These are phyloP conservation scores for Standfussiana lucernea DNA, from an alignment of 2,888 invertebrate genomes.

Conservation along the genomic window DNA sequence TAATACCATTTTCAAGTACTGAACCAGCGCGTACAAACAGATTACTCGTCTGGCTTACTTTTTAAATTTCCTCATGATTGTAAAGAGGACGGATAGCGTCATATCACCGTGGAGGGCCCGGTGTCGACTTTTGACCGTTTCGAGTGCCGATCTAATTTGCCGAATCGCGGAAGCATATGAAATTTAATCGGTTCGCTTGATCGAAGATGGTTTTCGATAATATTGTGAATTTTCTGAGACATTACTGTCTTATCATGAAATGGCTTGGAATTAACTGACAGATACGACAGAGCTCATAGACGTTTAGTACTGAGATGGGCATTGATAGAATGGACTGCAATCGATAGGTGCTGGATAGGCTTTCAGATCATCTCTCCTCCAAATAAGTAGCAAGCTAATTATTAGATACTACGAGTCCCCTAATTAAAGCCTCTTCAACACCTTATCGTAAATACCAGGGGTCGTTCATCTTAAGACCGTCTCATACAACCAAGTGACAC, in stretches of 20 bases:
- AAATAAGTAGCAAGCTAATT: neutral
- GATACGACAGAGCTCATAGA: conserved; percentile 6
- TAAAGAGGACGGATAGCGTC: conserved; percentile 78
- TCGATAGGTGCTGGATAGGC: neutral
- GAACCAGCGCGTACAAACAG: conserved; percentile 71
- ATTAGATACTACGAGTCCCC: neutral
- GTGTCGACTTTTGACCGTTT: conserved; percentile 89
- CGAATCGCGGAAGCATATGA: conserved; percentile 88
- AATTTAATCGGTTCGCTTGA: conserved; percentile 84
- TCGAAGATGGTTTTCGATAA: conserved; percentile 62
- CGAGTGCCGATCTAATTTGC: conserved; percentile 89
- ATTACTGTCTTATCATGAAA: conserved; percentile 50
- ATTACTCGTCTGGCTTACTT: conserved; percentile 71
- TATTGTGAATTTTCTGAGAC: conserved; percentile 66
- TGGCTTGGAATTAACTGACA: conserved; percentile 13
- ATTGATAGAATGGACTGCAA: conserved; percentile 16
- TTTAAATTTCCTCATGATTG: conserved; percentile 82
- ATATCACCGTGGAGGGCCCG: conserved; percentile 82
- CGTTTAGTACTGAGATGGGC: neutral
- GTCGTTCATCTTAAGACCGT: neutral
- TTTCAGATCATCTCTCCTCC: neutral
- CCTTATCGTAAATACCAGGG: conserved; percentile 2
- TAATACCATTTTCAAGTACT: conserved; percentile 64
- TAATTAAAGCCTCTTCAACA: neutral
- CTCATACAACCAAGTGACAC: conserved; percentile 12